Base-by-base conservation (phyloP, 2,797 vertebrate species). In the Meriones psammophilus region DNA sequence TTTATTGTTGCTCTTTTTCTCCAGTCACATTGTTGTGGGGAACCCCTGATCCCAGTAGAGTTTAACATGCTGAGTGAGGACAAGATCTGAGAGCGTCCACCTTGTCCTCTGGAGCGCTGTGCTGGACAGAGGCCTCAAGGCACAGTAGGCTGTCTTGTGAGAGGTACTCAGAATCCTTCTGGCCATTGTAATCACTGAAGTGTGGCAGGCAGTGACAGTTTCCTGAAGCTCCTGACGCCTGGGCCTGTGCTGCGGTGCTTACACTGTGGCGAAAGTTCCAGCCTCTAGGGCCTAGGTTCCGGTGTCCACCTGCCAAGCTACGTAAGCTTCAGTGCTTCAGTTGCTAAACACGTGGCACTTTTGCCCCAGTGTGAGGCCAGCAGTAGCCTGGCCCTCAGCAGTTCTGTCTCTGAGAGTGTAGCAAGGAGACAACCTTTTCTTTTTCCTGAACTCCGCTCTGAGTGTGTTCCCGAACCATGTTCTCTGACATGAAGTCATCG, bases 401-500 rank as follows among this genome's bases (percentile, higher is more conserved):
- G 90, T 96, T 99, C 98, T 99, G 87, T 97, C 98, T 88, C 97
- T 98, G 97, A 86, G 97, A 91, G 83, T 98, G 97, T 92, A 99
- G 99, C 73, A 99, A 97, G 95, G 98, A 97, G 6, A 93, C 86
- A 54, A 99, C 89, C 97, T 99, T 98, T 73, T 99, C 96, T 99
- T 98, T 69, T 99, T 93, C 99, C 99, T 64, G 99, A 98, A 73
- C 99, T 99, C 96, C 98, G 98, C 99, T 98, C 95, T 99, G 99
- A 1, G 99, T 99, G 91, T 99, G 98, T 98, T 99, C 99, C 77
- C 99, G 98, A 97, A 99, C 99, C 0, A 98, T 98, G 73, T 99
- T 98, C 96, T 99, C 99, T 0, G 99, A 99, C 10, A 98, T 98
- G 93, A 99, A 99, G 97, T 99, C 99, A 0, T 99, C 99, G 12